Evolutionary conservation across 2,888 invertebrate genomes (phyloP).

Genomic region (Tiphia femorata): DNA sequence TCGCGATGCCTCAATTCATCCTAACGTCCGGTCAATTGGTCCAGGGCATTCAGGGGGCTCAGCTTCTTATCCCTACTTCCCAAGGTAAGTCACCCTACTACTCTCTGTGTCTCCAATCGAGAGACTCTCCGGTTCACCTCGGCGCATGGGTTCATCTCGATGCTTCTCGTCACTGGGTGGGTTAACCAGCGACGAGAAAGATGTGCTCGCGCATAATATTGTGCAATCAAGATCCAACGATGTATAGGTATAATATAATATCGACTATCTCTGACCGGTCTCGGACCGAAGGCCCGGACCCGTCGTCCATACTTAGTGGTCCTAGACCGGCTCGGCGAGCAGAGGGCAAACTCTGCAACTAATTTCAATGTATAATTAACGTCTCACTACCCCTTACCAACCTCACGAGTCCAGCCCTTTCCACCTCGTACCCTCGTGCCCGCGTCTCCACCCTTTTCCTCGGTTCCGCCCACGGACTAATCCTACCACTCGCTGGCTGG

Average conservation of each 20-base stretch:
- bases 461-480: slow-evolving; percentile 42
- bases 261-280: slow-evolving; percentile 62
- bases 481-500: slow-evolving; percentile 49
- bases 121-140: not conserved
- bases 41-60: slow-evolving; percentile 93
- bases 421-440: slow-evolving; percentile 41
- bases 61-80: slow-evolving; percentile 94
- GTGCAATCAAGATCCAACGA: slow-evolving; percentile 63
- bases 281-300: slow-evolving; percentile 54
- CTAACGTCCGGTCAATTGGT: slow-evolving; percentile 92
- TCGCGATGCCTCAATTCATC: slow-evolving; percentile 91
- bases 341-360: slow-evolving; percentile 69
- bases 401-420: slow-evolving; percentile 35
- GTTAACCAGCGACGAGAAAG: slow-evolving; percentile 4
- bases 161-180: not conserved
- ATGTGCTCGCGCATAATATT: slow-evolving; percentile 62
- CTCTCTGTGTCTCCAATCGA: too few relatives aligned
- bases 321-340: slow-evolving; percentile 60
- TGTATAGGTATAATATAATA: slow-evolving; percentile 58
- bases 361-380: slow-evolving; percentile 70
- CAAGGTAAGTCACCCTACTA: slow-evolving; percentile 80
- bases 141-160: too few relatives aligned
- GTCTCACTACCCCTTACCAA: slow-evolving; percentile 65
- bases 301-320: slow-evolving; percentile 66
- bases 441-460: slow-evolving; percentile 41